Evolutionary conservation across 1,140 invertebrate genomes (phyloP).

Genomic region (Apis laboriosa): DNA sequence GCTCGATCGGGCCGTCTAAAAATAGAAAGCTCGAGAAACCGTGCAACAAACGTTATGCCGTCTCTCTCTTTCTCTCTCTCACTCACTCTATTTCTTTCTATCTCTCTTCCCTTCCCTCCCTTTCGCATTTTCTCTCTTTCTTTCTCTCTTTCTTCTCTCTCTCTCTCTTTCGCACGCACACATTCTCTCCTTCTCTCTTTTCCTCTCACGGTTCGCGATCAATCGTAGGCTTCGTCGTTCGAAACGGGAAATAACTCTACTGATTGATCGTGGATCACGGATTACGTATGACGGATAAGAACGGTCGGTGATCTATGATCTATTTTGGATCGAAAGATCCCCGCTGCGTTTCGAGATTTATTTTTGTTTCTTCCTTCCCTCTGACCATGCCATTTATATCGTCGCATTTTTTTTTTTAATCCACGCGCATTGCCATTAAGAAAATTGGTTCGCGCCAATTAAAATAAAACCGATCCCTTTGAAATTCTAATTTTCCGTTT

Average conservation of each 20-base stretch:
- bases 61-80: conserved; percentile 24
- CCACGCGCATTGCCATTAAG: no score
- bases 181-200: not conserved
- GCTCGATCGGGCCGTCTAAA: conserved; percentile 63
- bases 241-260: no score
- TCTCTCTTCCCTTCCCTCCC: not conserved
- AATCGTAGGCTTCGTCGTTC: conserved; percentile 57
- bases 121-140: conserved; percentile 19
- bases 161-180: no score
- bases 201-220: not conserved
- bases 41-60: conserved; percentile 64
- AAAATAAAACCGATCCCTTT: not conserved
- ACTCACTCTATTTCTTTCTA: not conserved
- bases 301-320: conserved; percentile 43
- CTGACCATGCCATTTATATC: not conserved
- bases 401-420: not conserved
- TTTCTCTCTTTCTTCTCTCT: not conserved
- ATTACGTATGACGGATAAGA: conserved; percentile 35
- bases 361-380: conserved; percentile 12
- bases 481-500: conserved; percentile 22
- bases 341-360: conserved; percentile 21
- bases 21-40: conserved; percentile 60
- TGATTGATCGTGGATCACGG: conserved; percentile 4
- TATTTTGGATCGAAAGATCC: conserved; percentile 27
- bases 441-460: no score